These are phyloP conservation scores for Harmothoe impar DNA, from an alignment of 2,888 invertebrate species.

Conservation along the genomic window DNA sequence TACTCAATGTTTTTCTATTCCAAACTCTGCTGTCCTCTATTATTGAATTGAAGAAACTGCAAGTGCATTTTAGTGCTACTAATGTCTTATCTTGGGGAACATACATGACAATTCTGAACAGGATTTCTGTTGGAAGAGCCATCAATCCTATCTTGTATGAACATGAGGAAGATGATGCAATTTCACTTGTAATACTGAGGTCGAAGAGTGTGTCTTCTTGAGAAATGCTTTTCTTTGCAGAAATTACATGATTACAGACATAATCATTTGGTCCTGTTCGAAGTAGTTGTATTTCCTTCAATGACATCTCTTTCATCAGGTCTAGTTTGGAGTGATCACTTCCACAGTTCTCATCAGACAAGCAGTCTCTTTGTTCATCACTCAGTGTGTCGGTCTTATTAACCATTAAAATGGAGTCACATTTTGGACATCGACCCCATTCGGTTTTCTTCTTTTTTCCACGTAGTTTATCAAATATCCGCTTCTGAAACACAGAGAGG, in stretches of 20 bases:
- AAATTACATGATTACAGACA: neutral
- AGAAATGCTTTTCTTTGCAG: neutral
- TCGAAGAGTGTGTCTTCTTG: neutral
- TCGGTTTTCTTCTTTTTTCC: neutral
- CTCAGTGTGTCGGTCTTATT: neutral
- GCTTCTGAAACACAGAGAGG: neutral
- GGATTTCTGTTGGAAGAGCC: neutral
- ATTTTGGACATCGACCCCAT: neutral
- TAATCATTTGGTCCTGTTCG: neutral
- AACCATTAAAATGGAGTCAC: neutral
- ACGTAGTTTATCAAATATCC: neutral
- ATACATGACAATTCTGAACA: neutral
- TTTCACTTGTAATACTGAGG: neutral
- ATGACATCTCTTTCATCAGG: neutral
- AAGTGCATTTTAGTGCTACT: neutral
- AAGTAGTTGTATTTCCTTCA: neutral
- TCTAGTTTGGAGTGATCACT: neutral
- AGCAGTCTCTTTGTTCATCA: neutral
- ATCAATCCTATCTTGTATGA: neutral
- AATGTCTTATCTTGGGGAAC: neutral
- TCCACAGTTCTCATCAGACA: neutral
- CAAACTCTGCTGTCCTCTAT: neutral
- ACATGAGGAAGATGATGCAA: neutral
- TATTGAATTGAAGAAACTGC: neutral
- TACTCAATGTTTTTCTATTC: neutral